Conservation (phyloP, 2,888 invertebrate species). For the Galerucella pusilla region DNA sequence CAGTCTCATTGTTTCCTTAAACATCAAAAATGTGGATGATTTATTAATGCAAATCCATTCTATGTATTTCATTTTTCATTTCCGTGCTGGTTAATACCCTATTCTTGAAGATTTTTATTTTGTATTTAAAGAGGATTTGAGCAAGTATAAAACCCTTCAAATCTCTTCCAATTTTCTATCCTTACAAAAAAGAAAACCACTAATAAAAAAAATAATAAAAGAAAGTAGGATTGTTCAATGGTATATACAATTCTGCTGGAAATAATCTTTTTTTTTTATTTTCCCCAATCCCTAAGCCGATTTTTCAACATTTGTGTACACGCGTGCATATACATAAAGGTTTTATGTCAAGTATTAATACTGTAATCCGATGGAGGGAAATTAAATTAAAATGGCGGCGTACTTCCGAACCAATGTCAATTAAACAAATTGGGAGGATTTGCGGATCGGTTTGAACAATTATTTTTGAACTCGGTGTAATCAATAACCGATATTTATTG, state of each 20-base stretch:
- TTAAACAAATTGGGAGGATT: slow-evolving; percentile 12
- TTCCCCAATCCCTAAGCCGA: background rate
- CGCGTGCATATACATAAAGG: background rate
- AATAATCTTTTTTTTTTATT: background rate
- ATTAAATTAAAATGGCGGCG: slow-evolving; percentile 18
- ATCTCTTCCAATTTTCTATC: no score
- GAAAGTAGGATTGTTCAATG: background rate
- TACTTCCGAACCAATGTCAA: slow-evolving; percentile 3
- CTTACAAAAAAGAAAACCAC: no score
- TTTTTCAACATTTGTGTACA: background rate
- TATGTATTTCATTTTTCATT: no score
- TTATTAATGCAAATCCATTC: no score
- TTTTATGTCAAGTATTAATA: background rate
- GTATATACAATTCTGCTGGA: no score
- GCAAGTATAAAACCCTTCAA: no score
- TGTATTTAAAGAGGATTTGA: no score
- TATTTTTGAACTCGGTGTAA: background rate
- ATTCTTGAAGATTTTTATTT: no score
- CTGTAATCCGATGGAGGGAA: background rate
- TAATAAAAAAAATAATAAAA: background rate
- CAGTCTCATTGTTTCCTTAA: no score
- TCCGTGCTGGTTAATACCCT: no score
- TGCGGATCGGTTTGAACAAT: background rate
- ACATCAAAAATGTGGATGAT: no score
- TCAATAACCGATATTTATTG: slow-evolving; percentile 10